Evolutionary conservation across 1,140 invertebrate species (phyloP), one percentile per base, ranked within the genome.

Genomic region (Brachionus paranguensis): DNA sequence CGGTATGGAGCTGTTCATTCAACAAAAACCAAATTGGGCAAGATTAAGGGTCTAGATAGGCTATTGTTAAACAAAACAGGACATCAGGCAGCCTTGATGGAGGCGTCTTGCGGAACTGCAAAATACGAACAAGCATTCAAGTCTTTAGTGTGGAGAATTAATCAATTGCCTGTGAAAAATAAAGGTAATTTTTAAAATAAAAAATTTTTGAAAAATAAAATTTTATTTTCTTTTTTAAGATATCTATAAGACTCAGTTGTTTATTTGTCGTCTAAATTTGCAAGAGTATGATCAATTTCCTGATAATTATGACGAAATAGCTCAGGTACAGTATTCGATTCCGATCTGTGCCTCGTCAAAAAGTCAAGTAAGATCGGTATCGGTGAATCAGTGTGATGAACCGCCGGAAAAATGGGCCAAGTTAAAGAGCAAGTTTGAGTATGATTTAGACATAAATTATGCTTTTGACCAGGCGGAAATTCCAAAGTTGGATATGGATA

Each of bases 51-150:
- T 64, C 95, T 97, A 84, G 95, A 98, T 88, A 91, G 96, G 68
- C 93, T 99, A 87, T 91, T 99, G 86, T 96, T 97, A 17, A 88
- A 89, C 84, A 88, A 90, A 14, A 94, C 93, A 17, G 41, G 10
- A 7, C 89, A 96, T 78, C 95, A 97, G 87, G 93, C 95, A 85
- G 95, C 95, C 84, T 91, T 99, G 2, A 97, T 99, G 89, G 97
- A 99, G 89, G 96, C 97, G 0, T 97, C 96, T 10, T 97, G 95
- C 1, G 97, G 98, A 0, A 94, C 96, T 88, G 98, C 98, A 12
- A 99, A 99, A 90, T 99, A 99, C 89, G 98, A 99, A 89, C 96
- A 99, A 91, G 95, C 99, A 86, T 96, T 98, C 90, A 92, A 94
- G 70, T 93, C 96, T 78, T 96, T 99, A 84, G 97, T 99, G 3